These are phyloP conservation scores for Macroteleia sp. DNA, from an alignment of 2,888 invertebrate species.

Conservation along the genomic window DNA sequence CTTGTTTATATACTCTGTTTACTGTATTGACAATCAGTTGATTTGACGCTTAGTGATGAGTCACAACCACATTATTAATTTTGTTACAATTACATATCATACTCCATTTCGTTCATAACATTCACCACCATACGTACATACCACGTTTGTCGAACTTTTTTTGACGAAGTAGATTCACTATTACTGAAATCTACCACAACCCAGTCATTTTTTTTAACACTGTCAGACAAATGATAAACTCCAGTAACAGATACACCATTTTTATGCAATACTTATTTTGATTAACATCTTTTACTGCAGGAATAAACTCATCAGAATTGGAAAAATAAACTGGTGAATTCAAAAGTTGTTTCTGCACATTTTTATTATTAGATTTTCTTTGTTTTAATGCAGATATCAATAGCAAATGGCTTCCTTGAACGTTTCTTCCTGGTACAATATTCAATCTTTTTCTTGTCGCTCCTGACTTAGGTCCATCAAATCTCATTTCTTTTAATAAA, in stretches of 20 bases:
- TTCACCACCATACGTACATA: constrained; percentile 14
- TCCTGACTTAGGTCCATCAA: constrained; percentile 9
- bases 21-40: too few relatives aligned
- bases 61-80: too few relatives aligned
- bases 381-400: neutral
- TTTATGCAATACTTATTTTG: constrained; percentile 1
- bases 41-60: too few relatives aligned
- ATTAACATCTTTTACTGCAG: constrained; percentile 4
- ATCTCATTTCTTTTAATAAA: constrained; percentile 11
- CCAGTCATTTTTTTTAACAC: constrained; percentile 16
- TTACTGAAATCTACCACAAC: constrained; percentile 9
- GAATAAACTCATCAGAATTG: constrained; percentile 2
- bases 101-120: neutral
- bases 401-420: neutral
- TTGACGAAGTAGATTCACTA: neutral
- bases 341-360: neutral
- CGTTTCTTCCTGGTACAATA: constrained; percentile 1
- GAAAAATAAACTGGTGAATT: constrained; percentile 7
- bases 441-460: constrained; percentile 4
- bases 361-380: neutral
- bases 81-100: too few relatives aligned
- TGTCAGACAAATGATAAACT: constrained; percentile 12
- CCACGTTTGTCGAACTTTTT: constrained; percentile 12
- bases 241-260: neutral
- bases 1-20: too few relatives aligned